A percentile compares a stretch with the other conserved stretches of the same genome.
These are phyloP conservation scores for Tragelaphus strepsiceros DNA, from an alignment of 2,113 vertebrate genomes.

Conservation along the genomic window DNA sequence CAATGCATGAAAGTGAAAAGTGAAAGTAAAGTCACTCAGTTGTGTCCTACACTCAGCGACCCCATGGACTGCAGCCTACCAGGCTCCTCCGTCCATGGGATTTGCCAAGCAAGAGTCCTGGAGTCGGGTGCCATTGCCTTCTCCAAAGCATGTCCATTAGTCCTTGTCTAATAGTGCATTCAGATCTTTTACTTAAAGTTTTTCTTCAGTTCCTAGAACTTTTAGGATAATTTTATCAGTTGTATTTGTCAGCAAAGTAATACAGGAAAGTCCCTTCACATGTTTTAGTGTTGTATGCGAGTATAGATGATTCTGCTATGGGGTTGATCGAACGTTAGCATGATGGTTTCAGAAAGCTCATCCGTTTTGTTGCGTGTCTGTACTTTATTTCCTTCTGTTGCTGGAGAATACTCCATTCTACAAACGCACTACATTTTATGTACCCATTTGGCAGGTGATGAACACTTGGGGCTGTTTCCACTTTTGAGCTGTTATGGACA, in stretches of 20 bases:
- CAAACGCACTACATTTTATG: not conserved
- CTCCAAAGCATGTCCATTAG: not conserved
- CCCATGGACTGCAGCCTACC: no score
- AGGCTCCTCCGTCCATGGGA: no score
- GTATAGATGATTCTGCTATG: not conserved
- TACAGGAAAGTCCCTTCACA: not conserved
- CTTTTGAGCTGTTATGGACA: not conserved
- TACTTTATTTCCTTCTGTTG: not conserved
- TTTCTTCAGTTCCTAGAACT: not conserved
- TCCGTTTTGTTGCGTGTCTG: not conserved
- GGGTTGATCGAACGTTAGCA: not conserved
- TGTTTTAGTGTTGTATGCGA: not conserved
- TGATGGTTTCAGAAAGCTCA: not conserved
- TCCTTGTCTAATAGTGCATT: not conserved
- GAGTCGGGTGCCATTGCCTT: no score
- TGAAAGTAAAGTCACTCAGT: no score
- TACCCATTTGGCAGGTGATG: not conserved
- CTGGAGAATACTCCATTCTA: not conserved
- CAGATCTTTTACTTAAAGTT: not conserved
- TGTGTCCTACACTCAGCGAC: no score
- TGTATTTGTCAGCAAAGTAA: not conserved
- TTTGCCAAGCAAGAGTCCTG: no score
- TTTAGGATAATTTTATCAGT: not conserved
- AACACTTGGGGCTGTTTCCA: not conserved
- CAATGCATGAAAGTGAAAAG: no score